Percentiles rank a stretch among this genome's conserved stretches.
Evolutionary conservation across 1,140 invertebrate species (phyloP).

Genomic region (Lanistes nyassanus): DNA sequence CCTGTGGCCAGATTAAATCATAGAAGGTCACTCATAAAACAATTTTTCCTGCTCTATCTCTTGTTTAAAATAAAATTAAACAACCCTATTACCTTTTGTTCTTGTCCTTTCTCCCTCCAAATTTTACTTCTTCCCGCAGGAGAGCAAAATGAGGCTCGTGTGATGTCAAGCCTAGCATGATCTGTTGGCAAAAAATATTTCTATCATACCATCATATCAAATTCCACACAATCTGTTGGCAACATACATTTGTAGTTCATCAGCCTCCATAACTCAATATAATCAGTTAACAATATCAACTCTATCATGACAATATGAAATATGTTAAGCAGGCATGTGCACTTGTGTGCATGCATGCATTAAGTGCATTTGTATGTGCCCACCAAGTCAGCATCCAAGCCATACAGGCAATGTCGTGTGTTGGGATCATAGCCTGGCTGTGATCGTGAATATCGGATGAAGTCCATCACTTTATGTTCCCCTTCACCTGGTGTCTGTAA

Average conservation of each 20-base stretch:
- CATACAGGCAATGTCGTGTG: slow-evolving; percentile 94
- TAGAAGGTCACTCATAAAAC: background rate
- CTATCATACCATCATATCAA: background rate
- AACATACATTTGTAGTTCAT: background rate
- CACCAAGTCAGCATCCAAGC: slow-evolving; percentile 91
- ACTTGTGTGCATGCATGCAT: background rate
- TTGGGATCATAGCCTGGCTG: slow-evolving; percentile 86
- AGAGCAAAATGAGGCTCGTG: slow-evolving; percentile 95
- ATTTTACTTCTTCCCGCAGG: slow-evolving; percentile 86
- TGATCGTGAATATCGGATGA: slow-evolving; percentile 87
- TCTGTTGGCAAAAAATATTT: slow-evolving; percentile 61
- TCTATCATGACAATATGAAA: too few species aligned
- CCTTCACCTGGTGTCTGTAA: slow-evolving; percentile 91
- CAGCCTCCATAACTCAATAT: background rate
- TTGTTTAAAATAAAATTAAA: background rate
- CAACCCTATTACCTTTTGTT: slow-evolving; percentile 47
- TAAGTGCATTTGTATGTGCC: slow-evolving; percentile 8
- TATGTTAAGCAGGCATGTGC: background rate
- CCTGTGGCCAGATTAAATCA: background rate
- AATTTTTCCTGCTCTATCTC: background rate
- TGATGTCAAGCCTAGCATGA: slow-evolving; percentile 92
- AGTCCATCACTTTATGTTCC: slow-evolving; percentile 99
- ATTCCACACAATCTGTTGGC: background rate
- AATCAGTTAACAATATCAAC: too few species aligned
- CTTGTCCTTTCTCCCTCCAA: slow-evolving; percentile 58